Evolutionary conservation across 2,888 invertebrate species (phyloP).

Genomic region (Synanthedon vespiformis): DNA sequence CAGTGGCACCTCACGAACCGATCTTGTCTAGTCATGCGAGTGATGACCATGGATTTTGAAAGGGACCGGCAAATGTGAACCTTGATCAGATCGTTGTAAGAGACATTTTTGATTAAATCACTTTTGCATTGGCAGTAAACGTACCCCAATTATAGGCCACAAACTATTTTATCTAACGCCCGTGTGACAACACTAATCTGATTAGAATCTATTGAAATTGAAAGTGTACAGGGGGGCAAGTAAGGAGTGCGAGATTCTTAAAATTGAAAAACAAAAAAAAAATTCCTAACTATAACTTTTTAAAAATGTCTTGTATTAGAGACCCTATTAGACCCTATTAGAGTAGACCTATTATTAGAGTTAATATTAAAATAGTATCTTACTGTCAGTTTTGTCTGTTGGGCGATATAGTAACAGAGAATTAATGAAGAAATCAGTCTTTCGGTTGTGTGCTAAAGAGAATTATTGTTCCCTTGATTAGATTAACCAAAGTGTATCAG

Average conservation of each 20-base stretch:
- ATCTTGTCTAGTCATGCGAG: conserved; percentile 69
- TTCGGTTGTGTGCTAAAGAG: no score
- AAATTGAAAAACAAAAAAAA: no score
- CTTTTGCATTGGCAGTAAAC: conserved; percentile 22
- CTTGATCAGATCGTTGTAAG: conserved; percentile 16
- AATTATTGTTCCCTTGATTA: no score
- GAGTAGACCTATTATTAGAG: not conserved
- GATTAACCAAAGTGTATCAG: no score
- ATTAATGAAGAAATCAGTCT: no score
- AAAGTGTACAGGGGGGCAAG: conserved; percentile 30
- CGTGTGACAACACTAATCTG: conserved; percentile 67
- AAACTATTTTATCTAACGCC: conserved; percentile 69
- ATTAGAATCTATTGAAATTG: conserved; percentile 68
- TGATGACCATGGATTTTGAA: conserved; percentile 51
- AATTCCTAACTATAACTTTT: no score
- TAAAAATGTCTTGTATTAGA: not conserved
- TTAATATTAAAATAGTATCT: no score
- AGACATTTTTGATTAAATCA: conserved; percentile 18
- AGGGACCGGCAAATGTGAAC: conserved; percentile 18
- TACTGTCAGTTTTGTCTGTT: no score
- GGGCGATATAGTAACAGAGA: no score
- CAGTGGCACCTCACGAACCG: conserved; percentile 51
- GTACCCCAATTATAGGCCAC: conserved; percentile 67
- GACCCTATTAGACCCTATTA: conserved; percentile 6
- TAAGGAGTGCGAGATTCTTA: conserved; percentile 16